Base-by-base conservation (phyloP, 2,113 vertebrate genomes). In the Albula glossodonta region DNA sequence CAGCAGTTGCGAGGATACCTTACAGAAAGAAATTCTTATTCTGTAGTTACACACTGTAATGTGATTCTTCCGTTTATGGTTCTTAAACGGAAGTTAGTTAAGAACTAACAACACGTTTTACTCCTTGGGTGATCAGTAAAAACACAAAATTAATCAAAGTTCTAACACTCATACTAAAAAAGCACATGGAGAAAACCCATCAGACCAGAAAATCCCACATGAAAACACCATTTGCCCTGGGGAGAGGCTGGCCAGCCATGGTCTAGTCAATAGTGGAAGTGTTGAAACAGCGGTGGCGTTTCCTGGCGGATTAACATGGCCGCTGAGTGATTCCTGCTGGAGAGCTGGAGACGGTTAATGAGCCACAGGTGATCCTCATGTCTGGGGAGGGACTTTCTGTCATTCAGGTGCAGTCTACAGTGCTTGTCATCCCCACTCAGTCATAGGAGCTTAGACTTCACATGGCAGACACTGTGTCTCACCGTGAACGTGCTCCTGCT, bases 261-360 rank as follows among this genome's bases (percentile, higher is more conserved):
- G 70, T 25, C 70, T 17, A 48, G 74, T 51, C 52, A 74, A 74
- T 57, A 41, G 51, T 10, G 51, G 88, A 89, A 91, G 89, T 84
- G 86, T 88, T 84, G 85, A 83, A 84, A 89, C 84, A 83, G 80
- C 86, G 91, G 87, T 86, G 85, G 88, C 89, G 89, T 88, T 95
- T 95, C 94, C 93, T 94, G 93, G 60, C 88, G 89, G 93, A 94
- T 94, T 93, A 91, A 80, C 57, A 85, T 85, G 86, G 53, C 85
- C 70, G 66, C 85, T 87, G 74, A 0, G 86, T 83, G 90, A 90
- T 86, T 86, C 86, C 51, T 49, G 60, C 51, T 1, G 31, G 60
- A 52, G 50, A 56, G 70, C 60, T 86, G 17, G 83, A 84, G 74
- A 84, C 85, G 87, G 63, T 41, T 80, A 66, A 57, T 50, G 25